phyloP scores from a whole-genome alignment of 2,797 vertebrate species.

The Parauchenoglanis punctatus region DNA sequence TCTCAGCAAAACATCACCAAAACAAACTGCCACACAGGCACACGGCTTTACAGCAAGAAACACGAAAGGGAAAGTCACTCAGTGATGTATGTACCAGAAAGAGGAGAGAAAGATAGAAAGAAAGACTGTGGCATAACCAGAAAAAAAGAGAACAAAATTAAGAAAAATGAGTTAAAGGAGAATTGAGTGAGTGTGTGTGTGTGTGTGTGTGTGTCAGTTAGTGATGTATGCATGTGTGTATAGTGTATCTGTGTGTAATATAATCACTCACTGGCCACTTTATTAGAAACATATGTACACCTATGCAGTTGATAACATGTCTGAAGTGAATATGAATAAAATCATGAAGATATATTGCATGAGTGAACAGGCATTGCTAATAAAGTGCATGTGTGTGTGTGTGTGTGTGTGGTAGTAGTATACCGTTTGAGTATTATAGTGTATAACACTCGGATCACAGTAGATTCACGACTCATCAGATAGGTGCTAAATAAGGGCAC shows the following conservation, averaged over 20 bases:
- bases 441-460: neutral
- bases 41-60: neutral
- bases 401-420: neutral
- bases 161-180: neutral
- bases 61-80: neutral
- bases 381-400: neutral
- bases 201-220: neutral
- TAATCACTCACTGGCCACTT: neutral
- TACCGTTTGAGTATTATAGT: neutral
- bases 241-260: neutral
- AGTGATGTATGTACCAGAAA: neutral
- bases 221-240: constrained; percentile 6
- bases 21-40: neutral
- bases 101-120: neutral
- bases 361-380: neutral
- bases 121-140: neutral
- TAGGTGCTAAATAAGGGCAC: neutral
- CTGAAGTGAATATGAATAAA: neutral
- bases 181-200: neutral
- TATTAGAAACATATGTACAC: neutral
- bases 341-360: neutral
- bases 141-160: neutral
- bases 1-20: constrained; percentile 1
- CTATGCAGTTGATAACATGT: neutral
- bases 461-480: too few species aligned